These are phyloP conservation scores for Sphenopsis melanotis DNA, from an alignment of 2,797 vertebrate genomes.

Conservation along the genomic window DNA sequence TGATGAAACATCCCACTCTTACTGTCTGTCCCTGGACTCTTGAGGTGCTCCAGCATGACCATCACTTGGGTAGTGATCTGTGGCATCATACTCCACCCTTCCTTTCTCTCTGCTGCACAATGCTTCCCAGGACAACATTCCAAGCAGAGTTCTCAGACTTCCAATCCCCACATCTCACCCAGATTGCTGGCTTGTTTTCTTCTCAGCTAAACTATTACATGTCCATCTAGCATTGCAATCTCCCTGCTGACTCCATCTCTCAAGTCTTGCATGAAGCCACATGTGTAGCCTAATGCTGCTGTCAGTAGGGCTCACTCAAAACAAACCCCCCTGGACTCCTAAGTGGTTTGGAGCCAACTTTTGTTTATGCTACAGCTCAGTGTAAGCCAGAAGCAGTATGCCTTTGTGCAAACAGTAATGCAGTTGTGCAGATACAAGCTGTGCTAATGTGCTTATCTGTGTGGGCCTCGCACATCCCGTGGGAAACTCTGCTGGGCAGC, in stretches of 20 bases:
- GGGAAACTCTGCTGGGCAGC: not conserved
- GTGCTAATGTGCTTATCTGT: not conserved
- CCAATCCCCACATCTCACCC: not conserved
- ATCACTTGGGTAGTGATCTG: not conserved
- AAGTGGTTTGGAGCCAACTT: not conserved
- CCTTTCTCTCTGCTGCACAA: not conserved
- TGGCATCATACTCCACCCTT: not conserved
- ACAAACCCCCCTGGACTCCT: not conserved
- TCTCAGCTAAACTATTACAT: not conserved
- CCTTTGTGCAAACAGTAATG: not conserved
- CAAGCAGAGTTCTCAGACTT: not conserved
- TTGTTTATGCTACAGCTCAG: not conserved
- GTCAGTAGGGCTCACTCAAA: accelerated
- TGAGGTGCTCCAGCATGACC: not conserved
- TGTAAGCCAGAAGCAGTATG: not conserved
- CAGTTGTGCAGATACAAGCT: not conserved
- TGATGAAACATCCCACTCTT: not conserved
- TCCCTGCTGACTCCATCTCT: not conserved
- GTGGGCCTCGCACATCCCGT: accelerated
- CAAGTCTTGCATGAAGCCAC: accelerated
- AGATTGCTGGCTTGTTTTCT: not conserved
- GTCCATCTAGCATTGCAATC: not conserved
- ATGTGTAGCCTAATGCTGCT: not conserved
- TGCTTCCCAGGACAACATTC: not conserved
- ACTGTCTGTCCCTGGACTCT: not conserved